phyloP scores from a whole-genome alignment of 2,888 invertebrate species.

The Nomada goodeniana region DNA sequence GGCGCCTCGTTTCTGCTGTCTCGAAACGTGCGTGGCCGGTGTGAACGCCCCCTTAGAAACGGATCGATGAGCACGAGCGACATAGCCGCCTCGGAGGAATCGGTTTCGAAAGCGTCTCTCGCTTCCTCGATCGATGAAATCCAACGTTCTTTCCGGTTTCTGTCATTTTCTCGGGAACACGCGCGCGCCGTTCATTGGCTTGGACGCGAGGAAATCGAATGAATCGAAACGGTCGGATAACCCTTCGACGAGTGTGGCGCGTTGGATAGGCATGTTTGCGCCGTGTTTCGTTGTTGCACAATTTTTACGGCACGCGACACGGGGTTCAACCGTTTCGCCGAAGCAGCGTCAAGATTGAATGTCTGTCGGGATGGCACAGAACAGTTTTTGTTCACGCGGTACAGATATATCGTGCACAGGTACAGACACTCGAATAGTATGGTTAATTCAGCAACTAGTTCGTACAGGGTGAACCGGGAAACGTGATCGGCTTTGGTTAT shows the following conservation, averaged over 20 bases:
- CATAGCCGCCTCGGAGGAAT: conserved; percentile 47
- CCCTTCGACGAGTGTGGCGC: not conserved
- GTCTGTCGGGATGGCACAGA: too few species aligned
- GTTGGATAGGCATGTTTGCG: not conserved
- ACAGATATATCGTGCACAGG: too few species aligned
- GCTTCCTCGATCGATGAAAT: conserved; percentile 48
- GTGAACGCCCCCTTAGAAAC: conserved; percentile 64
- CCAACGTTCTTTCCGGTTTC: conserved; percentile 20
- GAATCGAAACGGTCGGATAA: not conserved
- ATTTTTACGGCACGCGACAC: too few species aligned
- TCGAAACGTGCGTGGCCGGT: conserved; percentile 17
- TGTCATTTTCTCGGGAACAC: not conserved
- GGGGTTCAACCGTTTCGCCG: too few species aligned
- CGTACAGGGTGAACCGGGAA: too few species aligned
- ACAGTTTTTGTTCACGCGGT: too few species aligned
- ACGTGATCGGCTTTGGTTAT: too few species aligned
- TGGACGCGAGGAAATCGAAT: not conserved
- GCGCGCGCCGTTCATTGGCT: not conserved
- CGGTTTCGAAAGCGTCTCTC: conserved; percentile 44
- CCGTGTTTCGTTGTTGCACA: not conserved
- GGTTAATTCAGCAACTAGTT: too few species aligned
- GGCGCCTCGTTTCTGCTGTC: not conserved
- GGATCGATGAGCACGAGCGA: conserved; percentile 60
- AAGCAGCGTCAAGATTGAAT: too few species aligned
- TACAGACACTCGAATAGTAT: too few species aligned